phyloP scores from a whole-genome alignment of 2,797 vertebrate genomes.

The Argentina silus region DNA sequence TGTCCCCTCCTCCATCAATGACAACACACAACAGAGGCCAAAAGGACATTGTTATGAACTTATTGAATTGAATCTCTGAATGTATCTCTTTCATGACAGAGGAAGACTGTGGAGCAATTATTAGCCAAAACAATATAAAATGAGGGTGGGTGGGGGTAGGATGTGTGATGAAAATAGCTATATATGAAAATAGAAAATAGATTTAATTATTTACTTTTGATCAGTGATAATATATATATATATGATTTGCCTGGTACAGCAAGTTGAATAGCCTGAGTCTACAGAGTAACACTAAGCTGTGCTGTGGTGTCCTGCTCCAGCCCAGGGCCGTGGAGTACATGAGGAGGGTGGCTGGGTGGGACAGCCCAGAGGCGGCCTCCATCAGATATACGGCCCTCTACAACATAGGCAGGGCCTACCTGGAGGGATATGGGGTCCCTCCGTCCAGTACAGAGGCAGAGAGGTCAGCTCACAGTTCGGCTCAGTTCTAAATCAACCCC shows the following conservation, averaged over 20 bases:
- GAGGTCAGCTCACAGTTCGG: conserved; percentile 62
- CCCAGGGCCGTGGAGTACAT: conserved; percentile 77
- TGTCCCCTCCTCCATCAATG: neutral
- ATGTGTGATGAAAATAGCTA: too few relatives aligned
- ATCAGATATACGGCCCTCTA: conserved; percentile 79
- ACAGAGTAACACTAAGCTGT: neutral
- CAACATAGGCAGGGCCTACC: conserved; percentile 80
- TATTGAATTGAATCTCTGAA: too few relatives aligned
- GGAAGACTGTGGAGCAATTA: too few relatives aligned
- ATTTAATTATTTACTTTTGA: too few relatives aligned
- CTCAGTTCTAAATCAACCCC: too few relatives aligned
- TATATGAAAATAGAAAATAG: too few relatives aligned
- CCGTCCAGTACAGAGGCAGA: conserved; percentile 76
- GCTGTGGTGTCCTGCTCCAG: conserved; percentile 55
- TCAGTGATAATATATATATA: too few relatives aligned
- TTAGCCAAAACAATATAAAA: too few relatives aligned
- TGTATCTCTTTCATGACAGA: too few relatives aligned
- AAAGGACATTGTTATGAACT: too few relatives aligned
- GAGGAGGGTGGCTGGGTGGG: conserved; percentile 73
- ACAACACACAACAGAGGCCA: neutral
- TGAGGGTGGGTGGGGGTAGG: too few relatives aligned
- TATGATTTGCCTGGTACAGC: too few relatives aligned
- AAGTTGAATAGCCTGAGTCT: neutral
- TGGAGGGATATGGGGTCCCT: conserved; percentile 76
- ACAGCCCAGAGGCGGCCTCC: conserved; percentile 64